Conservation (phyloP, 2,113 vertebrate species). For the Antechinus stuartii region DNA sequence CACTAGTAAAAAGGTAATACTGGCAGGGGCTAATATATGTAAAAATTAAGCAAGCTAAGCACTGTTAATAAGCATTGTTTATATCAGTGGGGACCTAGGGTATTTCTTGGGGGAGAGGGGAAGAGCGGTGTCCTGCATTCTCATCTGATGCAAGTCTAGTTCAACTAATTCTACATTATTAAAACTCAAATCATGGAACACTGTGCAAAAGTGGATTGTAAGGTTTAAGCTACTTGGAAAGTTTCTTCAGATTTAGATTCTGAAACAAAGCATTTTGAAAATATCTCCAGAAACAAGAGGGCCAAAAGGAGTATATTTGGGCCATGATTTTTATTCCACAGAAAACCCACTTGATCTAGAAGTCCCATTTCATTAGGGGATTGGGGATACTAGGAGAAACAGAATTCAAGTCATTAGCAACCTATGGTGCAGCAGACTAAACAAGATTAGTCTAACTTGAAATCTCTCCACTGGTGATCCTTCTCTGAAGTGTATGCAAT, state of each 20-base stretch:
- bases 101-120: neutral
- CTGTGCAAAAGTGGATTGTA: neutral
- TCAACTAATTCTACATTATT: neutral
- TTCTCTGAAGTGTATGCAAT: slow-evolving; percentile 72
- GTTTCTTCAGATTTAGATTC: slow-evolving; percentile 50
- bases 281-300: slow-evolving; percentile 59
- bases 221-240: slow-evolving; percentile 63
- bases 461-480: slow-evolving; percentile 56
- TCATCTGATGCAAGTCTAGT: neutral
- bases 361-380: slow-evolving; percentile 45
- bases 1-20: fast-evolving
- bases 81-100: neutral
- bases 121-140: neutral
- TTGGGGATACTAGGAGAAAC: slow-evolving; percentile 77
- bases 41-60: neutral
- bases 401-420: slow-evolving; percentile 79
- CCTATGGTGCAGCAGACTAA: slow-evolving; percentile 71
- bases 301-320: slow-evolving; percentile 66
- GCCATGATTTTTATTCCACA: slow-evolving; percentile 75
- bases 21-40: neutral
- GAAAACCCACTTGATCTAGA: slow-evolving; percentile 73
- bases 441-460: slow-evolving; percentile 75
- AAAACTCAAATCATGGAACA: neutral
- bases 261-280: slow-evolving; percentile 37
- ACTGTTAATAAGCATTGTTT: neutral